Percentiles rank a stretch among this genome's conserved stretches.
Evolutionary conservation across 2,888 invertebrate species (phyloP).

Genomic region (Phasia obesa): DNA sequence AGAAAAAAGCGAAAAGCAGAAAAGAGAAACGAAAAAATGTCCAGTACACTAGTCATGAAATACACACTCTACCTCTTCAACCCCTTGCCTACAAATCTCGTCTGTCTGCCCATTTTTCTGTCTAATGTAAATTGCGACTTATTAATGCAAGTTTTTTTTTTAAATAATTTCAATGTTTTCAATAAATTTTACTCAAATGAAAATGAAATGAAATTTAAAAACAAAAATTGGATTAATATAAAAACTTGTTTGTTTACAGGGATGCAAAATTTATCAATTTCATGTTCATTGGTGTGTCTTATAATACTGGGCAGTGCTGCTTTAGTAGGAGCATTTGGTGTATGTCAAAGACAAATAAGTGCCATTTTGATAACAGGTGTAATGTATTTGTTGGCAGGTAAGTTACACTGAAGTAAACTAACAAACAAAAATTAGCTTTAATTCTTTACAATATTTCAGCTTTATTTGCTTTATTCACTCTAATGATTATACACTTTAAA

Average conservation of each 20-base stretch:
- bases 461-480: slow-evolving; percentile 93
- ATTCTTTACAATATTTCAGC: slow-evolving; percentile 84
- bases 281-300: slow-evolving; percentile 95
- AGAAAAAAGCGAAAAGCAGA: no score
- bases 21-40: no score
- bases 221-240: neutral
- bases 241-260: slow-evolving; percentile 84
- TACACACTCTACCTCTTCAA: no score
- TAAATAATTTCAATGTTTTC: neutral
- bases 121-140: no score
- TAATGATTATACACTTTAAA: slow-evolving; percentile 96
- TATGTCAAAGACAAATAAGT: slow-evolving; percentile 95
- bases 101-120: no score
- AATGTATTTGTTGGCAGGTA: slow-evolving; percentile 96
- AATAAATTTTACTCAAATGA: neutral
- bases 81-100: no score
- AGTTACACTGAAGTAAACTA: slow-evolving; percentile 73
- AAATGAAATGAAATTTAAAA: neutral
- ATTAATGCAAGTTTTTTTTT: neutral
- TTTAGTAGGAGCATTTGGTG: slow-evolving; percentile 93
- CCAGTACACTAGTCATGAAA: no score
- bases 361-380: slow-evolving; percentile 96
- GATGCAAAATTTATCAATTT: slow-evolving; percentile 97
- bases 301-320: slow-evolving; percentile 94
- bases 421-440: neutral